Conservation (phyloP, 2,113 vertebrate genomes). For the Nothoprocta pentlandii region DNA sequence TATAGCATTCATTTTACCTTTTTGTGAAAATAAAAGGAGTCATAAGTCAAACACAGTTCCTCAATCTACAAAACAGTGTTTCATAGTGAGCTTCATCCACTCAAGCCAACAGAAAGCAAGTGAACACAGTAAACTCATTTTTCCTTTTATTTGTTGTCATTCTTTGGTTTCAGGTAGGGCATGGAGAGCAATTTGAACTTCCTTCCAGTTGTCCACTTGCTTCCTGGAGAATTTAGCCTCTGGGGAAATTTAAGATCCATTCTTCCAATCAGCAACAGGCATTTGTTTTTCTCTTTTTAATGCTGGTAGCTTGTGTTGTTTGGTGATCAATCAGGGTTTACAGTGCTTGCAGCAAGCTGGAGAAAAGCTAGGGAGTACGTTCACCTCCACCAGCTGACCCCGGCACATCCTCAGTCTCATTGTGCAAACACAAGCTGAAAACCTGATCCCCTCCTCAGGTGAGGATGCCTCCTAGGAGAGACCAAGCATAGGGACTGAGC, state of each 20-base stretch:
- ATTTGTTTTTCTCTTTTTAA: neutral
- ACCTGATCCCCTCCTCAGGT: fast-evolving
- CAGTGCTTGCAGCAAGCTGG: neutral
- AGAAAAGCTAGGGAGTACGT: neutral
- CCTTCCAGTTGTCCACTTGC: neutral
- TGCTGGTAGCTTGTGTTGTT: neutral
- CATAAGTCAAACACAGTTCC: neutral
- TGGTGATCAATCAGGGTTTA: neutral
- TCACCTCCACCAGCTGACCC: neutral
- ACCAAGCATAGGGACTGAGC: neutral
- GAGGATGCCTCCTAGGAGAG: neutral
- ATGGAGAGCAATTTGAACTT: neutral
- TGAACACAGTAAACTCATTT: neutral
- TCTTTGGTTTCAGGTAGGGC: neutral
- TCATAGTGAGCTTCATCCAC: neutral
- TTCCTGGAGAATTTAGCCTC: neutral
- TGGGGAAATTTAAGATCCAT: neutral
- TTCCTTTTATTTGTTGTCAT: neutral
- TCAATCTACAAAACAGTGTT: neutral
- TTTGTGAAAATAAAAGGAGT: neutral
- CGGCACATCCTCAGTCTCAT: fast-evolving
- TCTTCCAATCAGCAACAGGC: neutral
- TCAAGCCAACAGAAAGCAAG: neutral
- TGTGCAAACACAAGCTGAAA: neutral
- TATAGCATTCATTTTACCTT: neutral